Base-by-base conservation (phyloP, 2,888 invertebrate species). In the Caenorhabditis angaria region DNA sequence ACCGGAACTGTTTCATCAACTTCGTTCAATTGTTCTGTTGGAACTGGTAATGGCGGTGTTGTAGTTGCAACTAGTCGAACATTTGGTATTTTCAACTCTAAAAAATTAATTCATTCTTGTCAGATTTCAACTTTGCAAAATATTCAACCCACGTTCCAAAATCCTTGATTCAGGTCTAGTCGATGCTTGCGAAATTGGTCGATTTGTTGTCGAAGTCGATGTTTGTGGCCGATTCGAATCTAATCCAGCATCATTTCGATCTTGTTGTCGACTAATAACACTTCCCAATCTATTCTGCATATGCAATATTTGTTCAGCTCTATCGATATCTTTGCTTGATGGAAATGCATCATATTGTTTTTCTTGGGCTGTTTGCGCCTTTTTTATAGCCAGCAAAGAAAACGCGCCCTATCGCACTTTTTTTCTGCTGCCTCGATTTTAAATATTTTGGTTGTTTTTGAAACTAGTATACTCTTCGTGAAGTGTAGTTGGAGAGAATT, bases 301-400 rank as follows among this genome's bases (percentile, higher is more conserved):
- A 2, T 28, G 28, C 5, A 68, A 61, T 51, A 72, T 68, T 47
- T 65, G 64, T 27, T 72, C 72, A 1, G 72, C 72, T 47, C 65
- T 53, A 0, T 25, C n/a, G 51, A 72, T 72, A 6, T 72, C 67
- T 2, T 53, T 55, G 0, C 68, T 61, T 2, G 72, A 72, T 25
- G 72, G 72, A 65, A 72, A 72, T 25, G 65, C 54, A 18, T 56
- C 55, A 48, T 72, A 72, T 32, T 72, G 67, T 27, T 72, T 72
- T 41, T 72, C 68, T 1, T 51, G 27, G 3, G 64, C 61, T 2
- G 58, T 65, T 18, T 62, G n/a, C 32, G 61, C 61, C n/a, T n/a
- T n/a, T n/a, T n/a, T n/a, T n/a, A n/a, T n/a, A n/a, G n/a, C n/a
- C n/a, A n/a, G n/a, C n/a, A n/a, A n/a, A n/a, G n/a, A n/a, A n/a